Evolutionary conservation across 2,113 vertebrate species (phyloP).

Genomic region (cattle (Bos taurus)): DNA sequence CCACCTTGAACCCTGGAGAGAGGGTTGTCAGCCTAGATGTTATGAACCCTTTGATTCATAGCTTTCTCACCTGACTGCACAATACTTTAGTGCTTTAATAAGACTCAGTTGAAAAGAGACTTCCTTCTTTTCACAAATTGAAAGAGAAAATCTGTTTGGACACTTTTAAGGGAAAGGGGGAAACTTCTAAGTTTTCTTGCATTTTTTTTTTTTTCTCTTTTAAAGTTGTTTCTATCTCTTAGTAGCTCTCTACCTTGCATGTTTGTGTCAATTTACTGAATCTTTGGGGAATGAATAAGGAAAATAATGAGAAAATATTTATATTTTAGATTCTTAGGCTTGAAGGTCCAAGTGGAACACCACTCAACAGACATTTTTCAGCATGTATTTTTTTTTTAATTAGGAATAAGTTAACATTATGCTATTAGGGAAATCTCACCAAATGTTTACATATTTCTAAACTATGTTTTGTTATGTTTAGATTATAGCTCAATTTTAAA

Average conservation of each 20-base stretch:
- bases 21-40: conserved; percentile 29
- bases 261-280: not conserved
- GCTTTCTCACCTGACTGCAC: conserved; percentile 59
- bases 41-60: conserved; percentile 64
- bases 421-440: not conserved
- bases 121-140: conserved; percentile 69
- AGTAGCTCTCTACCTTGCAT: not conserved
- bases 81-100: conserved; percentile 70
- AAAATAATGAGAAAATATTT: conserved; percentile 37
- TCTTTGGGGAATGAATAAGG: not conserved
- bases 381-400: not conserved
- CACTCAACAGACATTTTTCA: not conserved
- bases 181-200: conserved; percentile 33
- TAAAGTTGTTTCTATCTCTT: conserved; percentile 17
- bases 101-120: conserved; percentile 68
- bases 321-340: not conserved
- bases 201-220: not conserved
- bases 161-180: conserved; percentile 33
- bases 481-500: not conserved
- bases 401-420: not conserved
- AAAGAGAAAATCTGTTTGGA: conserved; percentile 70
- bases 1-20: conserved; percentile 24
- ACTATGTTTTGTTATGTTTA: not conserved
- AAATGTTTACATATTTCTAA: not conserved
- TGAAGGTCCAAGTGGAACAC: not conserved